A percentile compares a stretch with the other conserved stretches of the same genome.
Evolutionary conservation across 1,140 invertebrate genomes (phyloP).

Genomic region (Panagrolaimus sp.): DNA sequence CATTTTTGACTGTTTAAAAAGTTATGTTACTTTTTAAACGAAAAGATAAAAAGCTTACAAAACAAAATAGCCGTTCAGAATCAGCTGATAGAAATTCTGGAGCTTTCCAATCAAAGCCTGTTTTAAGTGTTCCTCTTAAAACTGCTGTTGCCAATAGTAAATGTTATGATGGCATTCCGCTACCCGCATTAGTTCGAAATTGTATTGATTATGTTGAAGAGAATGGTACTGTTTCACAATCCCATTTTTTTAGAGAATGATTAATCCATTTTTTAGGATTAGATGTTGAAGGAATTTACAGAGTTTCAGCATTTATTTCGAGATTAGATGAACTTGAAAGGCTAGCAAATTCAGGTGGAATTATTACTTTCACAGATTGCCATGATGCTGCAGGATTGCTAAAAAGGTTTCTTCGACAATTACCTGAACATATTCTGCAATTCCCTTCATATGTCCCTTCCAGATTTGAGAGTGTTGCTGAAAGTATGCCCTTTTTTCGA

Average conservation of each 20-base stretch:
- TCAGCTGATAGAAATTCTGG: background rate
- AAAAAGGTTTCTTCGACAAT: conserved; percentile 40
- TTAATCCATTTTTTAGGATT: conserved; percentile 41
- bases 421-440: conserved; percentile 30
- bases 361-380: conserved; percentile 28
- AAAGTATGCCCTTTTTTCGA: conserved; percentile 7
- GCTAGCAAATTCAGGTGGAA: conserved; percentile 27
- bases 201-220: conserved; percentile 48
- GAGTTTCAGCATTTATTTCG: conserved; percentile 45
- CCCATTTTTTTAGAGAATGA: background rate
- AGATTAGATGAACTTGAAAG: conserved; percentile 47
- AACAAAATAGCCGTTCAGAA: background rate
- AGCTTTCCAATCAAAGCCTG: conserved; percentile 9
- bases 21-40: too few species aligned
- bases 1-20: too few species aligned
- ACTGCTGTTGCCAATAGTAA: conserved; percentile 37
- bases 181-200: conserved; percentile 46
- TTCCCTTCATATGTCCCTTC: conserved; percentile 6
- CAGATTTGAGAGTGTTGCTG: conserved; percentile 11
- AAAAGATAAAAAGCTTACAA: background rate
- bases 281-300: conserved; percentile 49
- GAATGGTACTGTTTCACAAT: conserved; percentile 26
- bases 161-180: conserved; percentile 44
- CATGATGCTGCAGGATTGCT: conserved; percentile 50
- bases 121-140: conserved; percentile 38